Conservation (phyloP, 2,113 vertebrate genomes). For the Felis catus region DNA sequence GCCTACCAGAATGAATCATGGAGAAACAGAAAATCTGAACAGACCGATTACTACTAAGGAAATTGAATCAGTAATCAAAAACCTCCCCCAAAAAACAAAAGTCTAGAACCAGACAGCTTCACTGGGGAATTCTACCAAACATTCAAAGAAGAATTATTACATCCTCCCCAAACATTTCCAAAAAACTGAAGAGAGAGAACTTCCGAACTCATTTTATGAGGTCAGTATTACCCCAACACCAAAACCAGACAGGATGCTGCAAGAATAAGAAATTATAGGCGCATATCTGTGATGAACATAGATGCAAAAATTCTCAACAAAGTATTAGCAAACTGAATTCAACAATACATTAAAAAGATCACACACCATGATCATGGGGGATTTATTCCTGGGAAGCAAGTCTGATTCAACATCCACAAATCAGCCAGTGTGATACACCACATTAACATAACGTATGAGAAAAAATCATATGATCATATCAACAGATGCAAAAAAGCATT, state of each 20-base stretch:
- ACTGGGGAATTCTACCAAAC: background rate
- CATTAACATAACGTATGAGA: background rate
- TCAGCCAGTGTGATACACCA: background rate
- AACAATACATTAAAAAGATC: background rate
- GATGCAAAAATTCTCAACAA: background rate
- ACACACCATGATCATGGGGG: background rate
- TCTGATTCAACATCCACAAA: background rate
- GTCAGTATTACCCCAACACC: background rate
- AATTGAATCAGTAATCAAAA: background rate
- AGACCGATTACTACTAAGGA: background rate
- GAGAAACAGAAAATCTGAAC: background rate
- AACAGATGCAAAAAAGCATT: background rate
- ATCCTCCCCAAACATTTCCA: background rate
- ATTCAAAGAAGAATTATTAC: background rate
- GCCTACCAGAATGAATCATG: background rate
- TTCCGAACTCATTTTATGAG: background rate
- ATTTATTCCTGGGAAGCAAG: background rate
- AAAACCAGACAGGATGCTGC: background rate
- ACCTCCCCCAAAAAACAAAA: background rate
- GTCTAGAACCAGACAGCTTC: background rate
- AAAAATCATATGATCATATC: background rate
- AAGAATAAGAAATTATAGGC: background rate
- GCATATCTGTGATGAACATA: background rate
- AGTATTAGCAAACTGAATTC: background rate
- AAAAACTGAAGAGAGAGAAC: background rate